Evolutionary conservation across 2,888 invertebrate genomes (phyloP).

Genomic region (Blastobasis lacticolella): DNA sequence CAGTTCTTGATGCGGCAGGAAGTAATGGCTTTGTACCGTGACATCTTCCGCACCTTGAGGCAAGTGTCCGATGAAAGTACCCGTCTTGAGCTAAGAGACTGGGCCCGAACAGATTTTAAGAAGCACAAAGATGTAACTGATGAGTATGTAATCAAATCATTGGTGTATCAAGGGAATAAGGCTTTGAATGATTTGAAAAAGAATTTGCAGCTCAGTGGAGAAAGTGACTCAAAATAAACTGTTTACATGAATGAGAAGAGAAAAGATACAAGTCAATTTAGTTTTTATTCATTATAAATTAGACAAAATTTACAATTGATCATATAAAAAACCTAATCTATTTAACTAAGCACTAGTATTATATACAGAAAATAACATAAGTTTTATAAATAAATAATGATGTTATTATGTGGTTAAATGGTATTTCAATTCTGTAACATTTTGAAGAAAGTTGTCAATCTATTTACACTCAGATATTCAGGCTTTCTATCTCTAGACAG

Average conservation of each 20-base stretch:
- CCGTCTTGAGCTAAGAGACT: conserved; percentile 78
- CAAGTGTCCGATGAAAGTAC: conserved; percentile 78
- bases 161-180: conserved; percentile 80
- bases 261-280: not conserved
- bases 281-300: too few species aligned
- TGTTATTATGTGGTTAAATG: too few species aligned
- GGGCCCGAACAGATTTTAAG: conserved; percentile 84
- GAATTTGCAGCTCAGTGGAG: conserved; percentile 65
- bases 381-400: too few species aligned
- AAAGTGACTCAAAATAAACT: too few species aligned
- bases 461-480: too few species aligned
- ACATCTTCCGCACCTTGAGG: conserved; percentile 79
- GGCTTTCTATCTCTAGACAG: too few species aligned
- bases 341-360: too few species aligned
- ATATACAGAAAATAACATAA: too few species aligned
- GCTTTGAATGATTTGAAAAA: conserved; percentile 79
- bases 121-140: conserved; percentile 81
- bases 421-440: too few species aligned
- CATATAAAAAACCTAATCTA: too few species aligned
- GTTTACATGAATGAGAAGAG: not conserved
- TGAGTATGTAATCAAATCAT: conserved; percentile 81
- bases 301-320: too few species aligned
- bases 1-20: conserved; percentile 88
- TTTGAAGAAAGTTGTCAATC: too few species aligned
- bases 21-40: conserved; percentile 83